Evolutionary conservation across 2,888 invertebrate species (phyloP), one percentile per base, ranked within the genome.

Genomic region (Drosophila helvetica): DNA sequence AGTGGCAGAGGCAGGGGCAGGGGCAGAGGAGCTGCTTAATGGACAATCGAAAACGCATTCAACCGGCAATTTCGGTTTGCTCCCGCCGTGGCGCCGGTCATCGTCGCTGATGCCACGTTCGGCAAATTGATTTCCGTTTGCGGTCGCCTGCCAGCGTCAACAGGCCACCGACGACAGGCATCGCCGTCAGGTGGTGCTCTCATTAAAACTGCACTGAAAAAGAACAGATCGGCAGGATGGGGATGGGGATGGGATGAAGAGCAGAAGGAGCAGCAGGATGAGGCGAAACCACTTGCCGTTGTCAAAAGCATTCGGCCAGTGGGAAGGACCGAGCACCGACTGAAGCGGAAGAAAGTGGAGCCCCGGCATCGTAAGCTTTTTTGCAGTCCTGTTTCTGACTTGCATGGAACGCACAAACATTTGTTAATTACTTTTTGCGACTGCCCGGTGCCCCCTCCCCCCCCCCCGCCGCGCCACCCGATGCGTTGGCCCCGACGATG

Each of bases 21-120:
- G 2, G 52, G 62, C 43, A 38, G 12, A 38, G 65, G 63, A 57
- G 58, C 64, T 70, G 67, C 60, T 73, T 86, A 86, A 86, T 86
- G 85, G 88, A 88, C 85, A 88, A 86, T 86, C 81, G 88, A 86
- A 88, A 86, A 86, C 77, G 87, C 88, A 88, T 86, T 86, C 77
- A 84, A 81, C 86, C 84, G 88, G 84, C 87, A 86, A 86, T 88
- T 86, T 86, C 65, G 78, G 85, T 73, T 79, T 79, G 75, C 67
- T 60, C 63, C 78, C 64, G 64, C 73, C 51, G 48, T 70, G 78
- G 75, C 83, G 74, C 74, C 76, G 51, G 38, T 15, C 51, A 67
- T 64, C 58, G 73, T 53, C 60, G 64, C 38, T 38, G 38, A 38
- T 38, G 66, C 69, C 67, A 62, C 50, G 65, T 60, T 66, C 54